Base-by-base conservation (phyloP, 1,140 invertebrate species). In the Leucophenga varia region DNA sequence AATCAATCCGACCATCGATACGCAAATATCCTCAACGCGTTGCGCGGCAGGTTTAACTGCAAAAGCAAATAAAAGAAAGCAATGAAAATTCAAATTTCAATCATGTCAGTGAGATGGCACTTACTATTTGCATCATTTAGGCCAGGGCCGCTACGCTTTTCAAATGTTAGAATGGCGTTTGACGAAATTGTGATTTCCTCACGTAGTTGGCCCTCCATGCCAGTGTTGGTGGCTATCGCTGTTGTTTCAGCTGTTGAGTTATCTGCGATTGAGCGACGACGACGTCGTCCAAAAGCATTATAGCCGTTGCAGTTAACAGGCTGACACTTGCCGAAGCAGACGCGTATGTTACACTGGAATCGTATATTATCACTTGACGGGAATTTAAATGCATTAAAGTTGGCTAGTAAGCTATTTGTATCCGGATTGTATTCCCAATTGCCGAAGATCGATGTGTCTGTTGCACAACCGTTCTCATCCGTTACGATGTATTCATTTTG, bases 331-430 rank as follows among this genome's bases (percentile, higher is more conserved):
- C 92, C 91, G 70, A 96, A 96, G 80, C 93, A 96, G 3, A 96
- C 92, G 35, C 93, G 82, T 69, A 96, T 93, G 72, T 95, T 95
- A 74, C 93, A 96, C 75, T 95, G 92, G 89, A 96, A 96, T 75
- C 91, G 80, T 58, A 96, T 92, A 68, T 93, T 95, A 61, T 95
- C 93, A 61, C 90, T 93, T 49, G 89, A 91, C 0, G 93, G 93
- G 83, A 97, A 97, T 74, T 97, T 96, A 74, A 97, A 97, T 3
- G 93, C 93, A 72, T 94, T 94, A 72, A 97, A 95, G 49, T 86
- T 84, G 31, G 92, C 92, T 64, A 89, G 79, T 16, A 96, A 76
- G 9, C 89, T 84, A 70, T 90, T 89, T 9, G 86, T 87, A 25
- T 91, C 88, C 4, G 86, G 81, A 65, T 91, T 90, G 54, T 91